A percentile compares a stretch with the other conserved stretches of the same genome.
phyloP scores from a whole-genome alignment of 2,888 invertebrate genomes.

The Yponomeuta cagnagella region DNA sequence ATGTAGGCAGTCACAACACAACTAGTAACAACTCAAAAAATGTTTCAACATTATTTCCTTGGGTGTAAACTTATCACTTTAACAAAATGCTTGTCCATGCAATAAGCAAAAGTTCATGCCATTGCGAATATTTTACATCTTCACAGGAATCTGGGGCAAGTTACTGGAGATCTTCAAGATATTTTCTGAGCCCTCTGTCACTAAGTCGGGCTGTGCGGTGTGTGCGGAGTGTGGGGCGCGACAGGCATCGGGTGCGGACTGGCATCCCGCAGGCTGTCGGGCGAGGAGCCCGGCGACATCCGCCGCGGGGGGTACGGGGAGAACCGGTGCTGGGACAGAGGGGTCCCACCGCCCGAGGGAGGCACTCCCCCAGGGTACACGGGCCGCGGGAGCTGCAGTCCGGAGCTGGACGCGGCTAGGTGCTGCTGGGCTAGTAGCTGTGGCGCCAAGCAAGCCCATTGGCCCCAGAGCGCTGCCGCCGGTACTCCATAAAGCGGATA shows the following conservation, averaged over 20 bases:
- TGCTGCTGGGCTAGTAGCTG: slow-evolving; percentile 81
- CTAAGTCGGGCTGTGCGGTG: slow-evolving; percentile 66
- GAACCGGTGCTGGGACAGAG: slow-evolving; percentile 77
- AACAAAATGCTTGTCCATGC: slow-evolving; percentile 5
- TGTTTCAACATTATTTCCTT: slow-evolving; percentile 7
- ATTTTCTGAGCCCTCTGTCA: slow-evolving; percentile 26
- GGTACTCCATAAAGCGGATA: slow-evolving; percentile 76
- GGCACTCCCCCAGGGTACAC: slow-evolving; percentile 58
- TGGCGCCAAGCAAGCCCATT: slow-evolving; percentile 82
- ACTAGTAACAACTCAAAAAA: neutral
- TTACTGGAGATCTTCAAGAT: slow-evolving; percentile 14
- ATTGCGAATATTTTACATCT: neutral
- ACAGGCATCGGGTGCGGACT: slow-evolving; percentile 56
- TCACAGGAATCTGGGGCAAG: neutral
- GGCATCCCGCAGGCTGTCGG: slow-evolving; percentile 76
- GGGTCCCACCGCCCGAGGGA: slow-evolving; percentile 30
- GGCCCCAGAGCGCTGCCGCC: slow-evolving; percentile 80
- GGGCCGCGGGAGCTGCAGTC: slow-evolving; percentile 68
- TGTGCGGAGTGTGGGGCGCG: slow-evolving; percentile 48
- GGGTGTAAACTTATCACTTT: neutral
- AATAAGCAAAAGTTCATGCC: neutral
- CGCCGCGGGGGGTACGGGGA: slow-evolving; percentile 75
- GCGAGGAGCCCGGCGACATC: slow-evolving; percentile 74
- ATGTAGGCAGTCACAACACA: neutral
- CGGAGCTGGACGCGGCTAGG: slow-evolving; percentile 68